These are phyloP conservation scores for Akabosia matsudoensis DNA, from an alignment of 1,140 invertebrate species.

Conservation along the genomic window DNA sequence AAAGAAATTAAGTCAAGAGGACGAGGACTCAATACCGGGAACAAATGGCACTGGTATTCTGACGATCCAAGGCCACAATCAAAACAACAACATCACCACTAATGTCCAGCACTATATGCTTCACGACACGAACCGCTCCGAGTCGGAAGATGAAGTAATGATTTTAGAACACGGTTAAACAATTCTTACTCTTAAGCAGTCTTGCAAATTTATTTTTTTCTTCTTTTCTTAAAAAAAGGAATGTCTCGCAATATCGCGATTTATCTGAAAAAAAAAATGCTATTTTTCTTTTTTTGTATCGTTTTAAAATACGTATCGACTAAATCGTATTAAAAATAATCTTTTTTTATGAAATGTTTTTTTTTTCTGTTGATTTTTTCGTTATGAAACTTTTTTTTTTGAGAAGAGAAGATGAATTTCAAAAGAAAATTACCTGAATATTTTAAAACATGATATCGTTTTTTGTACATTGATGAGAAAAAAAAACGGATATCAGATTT, in stretches of 20 bases:
- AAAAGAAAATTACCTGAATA: too few species aligned
- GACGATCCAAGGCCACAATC: conserved; percentile 12
- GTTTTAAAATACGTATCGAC: not conserved
- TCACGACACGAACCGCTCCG: conserved; percentile 22
- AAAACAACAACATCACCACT: conserved; percentile 26
- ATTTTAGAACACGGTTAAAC: conserved; percentile 22
- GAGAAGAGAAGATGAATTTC: too few species aligned
- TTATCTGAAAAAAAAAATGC: too few species aligned
- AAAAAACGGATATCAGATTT: too few species aligned
- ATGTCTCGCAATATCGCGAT: too few species aligned
- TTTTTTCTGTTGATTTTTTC: not conserved
- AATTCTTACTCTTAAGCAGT: too few species aligned
- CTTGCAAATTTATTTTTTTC: too few species aligned
- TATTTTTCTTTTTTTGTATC: too few species aligned
- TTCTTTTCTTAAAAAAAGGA: conserved; percentile 11
- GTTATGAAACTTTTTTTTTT: not conserved
- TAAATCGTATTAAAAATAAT: not conserved
- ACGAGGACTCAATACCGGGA: conserved; percentile 35
- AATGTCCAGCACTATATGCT: not conserved
- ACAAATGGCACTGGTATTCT: conserved; percentile 2
- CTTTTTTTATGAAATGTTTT: not conserved
- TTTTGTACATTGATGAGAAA: not conserved
- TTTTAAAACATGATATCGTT: not conserved
- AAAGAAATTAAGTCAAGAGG: conserved; percentile 58
- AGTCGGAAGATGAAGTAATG: conserved; percentile 36